These are phyloP conservation scores for Xiphorhynchus erythropygius DNA, from an alignment of 2,797 vertebrate species.

Conservation along the genomic window DNA sequence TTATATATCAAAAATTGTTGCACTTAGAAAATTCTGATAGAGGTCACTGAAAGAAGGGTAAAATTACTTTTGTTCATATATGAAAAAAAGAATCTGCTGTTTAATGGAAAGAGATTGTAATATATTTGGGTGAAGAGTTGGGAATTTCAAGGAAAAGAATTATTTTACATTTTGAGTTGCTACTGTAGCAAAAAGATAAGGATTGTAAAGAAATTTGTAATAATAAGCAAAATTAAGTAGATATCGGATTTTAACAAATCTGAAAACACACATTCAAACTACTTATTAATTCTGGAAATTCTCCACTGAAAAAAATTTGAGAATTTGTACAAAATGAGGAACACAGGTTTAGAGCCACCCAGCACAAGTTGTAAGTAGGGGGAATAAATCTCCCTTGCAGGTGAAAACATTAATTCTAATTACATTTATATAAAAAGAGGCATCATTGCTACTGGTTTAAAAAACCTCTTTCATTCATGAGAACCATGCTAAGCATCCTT, in stretches of 20 bases:
- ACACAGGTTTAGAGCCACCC: not conserved
- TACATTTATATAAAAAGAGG: not conserved
- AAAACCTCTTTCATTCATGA: not conserved
- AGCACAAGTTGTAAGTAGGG: not conserved
- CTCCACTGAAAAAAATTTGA: not conserved
- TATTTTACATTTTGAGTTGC: not conserved
- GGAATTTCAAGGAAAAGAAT: not conserved
- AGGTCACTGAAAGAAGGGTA: not conserved
- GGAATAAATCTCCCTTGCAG: not conserved
- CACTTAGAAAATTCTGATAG: not conserved
- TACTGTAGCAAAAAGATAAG: not conserved
- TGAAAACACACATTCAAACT: not conserved
- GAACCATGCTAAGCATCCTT: not conserved
- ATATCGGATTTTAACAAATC: not conserved
- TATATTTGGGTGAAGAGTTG: not conserved
- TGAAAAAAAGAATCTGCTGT: not conserved
- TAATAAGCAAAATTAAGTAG: not conserved
- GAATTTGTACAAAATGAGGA: not conserved
- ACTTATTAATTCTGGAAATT: not conserved
- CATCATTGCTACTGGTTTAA: not conserved
- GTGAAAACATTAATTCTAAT: not conserved
- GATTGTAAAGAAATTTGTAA: not conserved
- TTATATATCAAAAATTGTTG: not conserved
- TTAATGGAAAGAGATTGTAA: not conserved
- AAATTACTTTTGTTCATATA: not conserved